These are phyloP conservation scores for Pachyramphus minor DNA, from an alignment of 2,113 vertebrate genomes.

Conservation along the genomic window DNA sequence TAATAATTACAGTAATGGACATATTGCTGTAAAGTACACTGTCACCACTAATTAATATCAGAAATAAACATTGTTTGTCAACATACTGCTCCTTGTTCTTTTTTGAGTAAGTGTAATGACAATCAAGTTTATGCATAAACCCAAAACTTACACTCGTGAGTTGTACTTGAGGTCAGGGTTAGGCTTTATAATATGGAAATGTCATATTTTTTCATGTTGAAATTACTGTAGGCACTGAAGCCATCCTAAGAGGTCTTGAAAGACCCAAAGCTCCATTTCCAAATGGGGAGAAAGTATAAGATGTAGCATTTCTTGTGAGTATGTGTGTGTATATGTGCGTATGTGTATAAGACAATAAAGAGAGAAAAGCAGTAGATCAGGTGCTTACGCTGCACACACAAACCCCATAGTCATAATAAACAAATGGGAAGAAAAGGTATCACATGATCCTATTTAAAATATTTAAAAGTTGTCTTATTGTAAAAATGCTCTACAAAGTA, in stretches of 20 bases:
- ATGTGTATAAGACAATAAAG: neutral
- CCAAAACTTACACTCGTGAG: neutral
- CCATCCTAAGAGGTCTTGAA: neutral
- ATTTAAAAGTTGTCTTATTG: neutral
- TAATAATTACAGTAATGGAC: neutral
- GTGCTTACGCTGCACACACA: neutral
- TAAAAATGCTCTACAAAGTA: neutral
- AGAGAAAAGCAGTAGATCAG: neutral
- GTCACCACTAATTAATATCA: neutral
- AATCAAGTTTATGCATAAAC: neutral
- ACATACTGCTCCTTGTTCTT: neutral
- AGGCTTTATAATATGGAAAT: neutral
- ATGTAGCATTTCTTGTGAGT: neutral
- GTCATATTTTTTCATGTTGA: neutral
- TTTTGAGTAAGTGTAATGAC: neutral
- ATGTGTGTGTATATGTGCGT: rapidly evolving
- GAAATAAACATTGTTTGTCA: neutral
- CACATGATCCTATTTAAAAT: neutral
- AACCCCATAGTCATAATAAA: neutral
- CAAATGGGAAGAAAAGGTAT: neutral
- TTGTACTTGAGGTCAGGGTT: neutral
- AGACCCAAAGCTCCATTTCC: neutral
- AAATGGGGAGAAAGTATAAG: neutral
- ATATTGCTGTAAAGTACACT: neutral
- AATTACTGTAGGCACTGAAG: neutral